phyloP scores from a whole-genome alignment of 2,797 vertebrate genomes.

The Garrulus glandarius region DNA sequence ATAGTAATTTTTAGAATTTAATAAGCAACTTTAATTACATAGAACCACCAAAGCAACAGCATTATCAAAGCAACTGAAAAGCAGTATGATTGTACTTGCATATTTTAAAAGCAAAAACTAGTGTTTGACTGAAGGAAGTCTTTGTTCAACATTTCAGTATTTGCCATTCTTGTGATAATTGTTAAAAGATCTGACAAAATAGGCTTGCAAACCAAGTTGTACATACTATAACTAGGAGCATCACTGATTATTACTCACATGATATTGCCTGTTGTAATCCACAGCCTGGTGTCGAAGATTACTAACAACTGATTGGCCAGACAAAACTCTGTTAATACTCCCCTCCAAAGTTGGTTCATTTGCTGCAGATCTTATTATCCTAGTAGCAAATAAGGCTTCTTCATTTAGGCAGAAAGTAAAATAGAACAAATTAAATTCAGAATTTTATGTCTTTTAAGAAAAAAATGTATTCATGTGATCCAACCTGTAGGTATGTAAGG shows the following conservation, averaged over 20 bases:
- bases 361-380: slow-evolving; percentile 66
- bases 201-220: background rate
- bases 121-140: background rate
- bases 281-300: slow-evolving; percentile 70
- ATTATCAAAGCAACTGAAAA: background rate
- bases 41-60: background rate
- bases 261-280: slow-evolving; percentile 13
- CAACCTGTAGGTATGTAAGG: background rate
- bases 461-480: background rate
- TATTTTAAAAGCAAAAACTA: background rate
- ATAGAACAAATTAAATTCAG: background rate
- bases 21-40: background rate
- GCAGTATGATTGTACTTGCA: background rate
- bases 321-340: slow-evolving; percentile 64
- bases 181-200: background rate
- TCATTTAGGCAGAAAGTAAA: slow-evolving; percentile 43
- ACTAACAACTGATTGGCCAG: slow-evolving; percentile 70
- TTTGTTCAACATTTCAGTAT: background rate
- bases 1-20: background rate
- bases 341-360: slow-evolving; percentile 51
- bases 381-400: slow-evolving; percentile 73
- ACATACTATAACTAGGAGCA: background rate
- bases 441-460: background rate
- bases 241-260: slow-evolving; percentile 57
- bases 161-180: background rate